Percentiles rank a stretch among this genome's conserved stretches.
Evolutionary conservation across 2,888 invertebrate genomes (phyloP).

Genomic region (Platypus cylindrus): DNA sequence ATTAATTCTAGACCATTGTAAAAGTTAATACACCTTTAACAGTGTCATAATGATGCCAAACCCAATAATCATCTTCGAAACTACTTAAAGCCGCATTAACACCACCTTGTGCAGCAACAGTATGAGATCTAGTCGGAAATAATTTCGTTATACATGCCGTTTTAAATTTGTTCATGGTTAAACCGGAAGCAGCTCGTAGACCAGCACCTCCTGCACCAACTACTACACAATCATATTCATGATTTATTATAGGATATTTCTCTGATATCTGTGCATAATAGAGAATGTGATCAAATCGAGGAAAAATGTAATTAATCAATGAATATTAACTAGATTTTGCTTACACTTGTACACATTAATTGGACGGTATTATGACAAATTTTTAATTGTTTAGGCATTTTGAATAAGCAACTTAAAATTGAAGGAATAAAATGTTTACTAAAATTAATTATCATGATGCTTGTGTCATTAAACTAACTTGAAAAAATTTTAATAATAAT

Average conservation of each 20-base stretch:
- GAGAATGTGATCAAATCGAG: not conserved
- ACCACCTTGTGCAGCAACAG: constrained; percentile 69
- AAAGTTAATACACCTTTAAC: constrained; percentile 49
- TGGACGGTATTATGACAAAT: too few species aligned
- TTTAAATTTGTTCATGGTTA: constrained; percentile 57
- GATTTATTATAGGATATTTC: constrained; percentile 39
- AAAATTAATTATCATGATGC: too few species aligned
- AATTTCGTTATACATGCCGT: constrained; percentile 64
- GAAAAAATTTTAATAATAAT: too few species aligned
- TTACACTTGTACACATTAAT: too few species aligned
- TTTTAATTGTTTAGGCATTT: too few species aligned
- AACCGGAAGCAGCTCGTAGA: constrained; percentile 57
- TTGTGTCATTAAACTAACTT: too few species aligned
- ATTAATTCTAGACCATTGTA: too few species aligned
- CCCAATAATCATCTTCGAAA: constrained; percentile 55
- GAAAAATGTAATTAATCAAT: not conserved
- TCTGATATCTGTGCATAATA: constrained; percentile 7
- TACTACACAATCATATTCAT: constrained; percentile 57
- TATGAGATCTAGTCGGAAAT: constrained; percentile 66
- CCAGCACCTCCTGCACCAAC: constrained; percentile 70
- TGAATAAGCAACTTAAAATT: too few species aligned
- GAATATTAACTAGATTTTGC: not conserved
- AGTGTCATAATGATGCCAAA: constrained; percentile 64
- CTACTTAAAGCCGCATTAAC: constrained; percentile 63
- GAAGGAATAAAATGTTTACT: too few species aligned